Evolutionary conservation across 2,113 vertebrate species (phyloP), one percentile per base, ranked within the genome.

Genomic region (Balaeniceps rex): DNA sequence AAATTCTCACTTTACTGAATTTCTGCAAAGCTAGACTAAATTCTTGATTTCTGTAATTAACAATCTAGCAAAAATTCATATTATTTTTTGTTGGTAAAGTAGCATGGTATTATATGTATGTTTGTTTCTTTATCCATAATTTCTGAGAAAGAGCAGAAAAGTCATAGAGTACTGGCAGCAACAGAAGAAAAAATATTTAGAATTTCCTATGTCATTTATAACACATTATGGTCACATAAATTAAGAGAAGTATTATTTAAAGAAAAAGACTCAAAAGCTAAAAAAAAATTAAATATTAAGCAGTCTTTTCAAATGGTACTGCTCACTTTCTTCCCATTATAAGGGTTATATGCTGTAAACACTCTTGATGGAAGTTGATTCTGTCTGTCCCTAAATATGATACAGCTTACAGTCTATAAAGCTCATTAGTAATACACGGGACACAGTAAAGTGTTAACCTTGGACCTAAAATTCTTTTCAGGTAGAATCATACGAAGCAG

Each of bases 31-130:
- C 3, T 49, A 61, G 24, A 69, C 4, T 83, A 64, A 79, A 54
- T 29, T 31, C 0, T 31, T 75, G 18, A 49, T 85, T 79, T 80
- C 16, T 60, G 3, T 47, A 34, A 29, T 55, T 82, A 84, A 71
- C 5, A 65, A 52, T 40, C 0, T 3, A 66, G 7, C 0, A 88
- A 88, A 68, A 68, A 4, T 29, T 46, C 0, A 7, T 31, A 12
- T 40, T 22, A 3, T 29, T 52, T 86, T 28, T 74, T 34, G 1
- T 22, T 69, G 6, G 3, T 21, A 52, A 76, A 34, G 4, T 31
- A 61, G 15, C 16, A 51, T 40, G 6, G 5, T 54, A 29, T 2
- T 23, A 15, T 46, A 19, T 2, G 4, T 47, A 36, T 9, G 2
- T 51, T 68, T 83, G 5, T 7, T 55, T 90, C 0, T 65, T 83